Conservation (phyloP, 2,888 invertebrate species). For the Hypsopygia costalis region DNA sequence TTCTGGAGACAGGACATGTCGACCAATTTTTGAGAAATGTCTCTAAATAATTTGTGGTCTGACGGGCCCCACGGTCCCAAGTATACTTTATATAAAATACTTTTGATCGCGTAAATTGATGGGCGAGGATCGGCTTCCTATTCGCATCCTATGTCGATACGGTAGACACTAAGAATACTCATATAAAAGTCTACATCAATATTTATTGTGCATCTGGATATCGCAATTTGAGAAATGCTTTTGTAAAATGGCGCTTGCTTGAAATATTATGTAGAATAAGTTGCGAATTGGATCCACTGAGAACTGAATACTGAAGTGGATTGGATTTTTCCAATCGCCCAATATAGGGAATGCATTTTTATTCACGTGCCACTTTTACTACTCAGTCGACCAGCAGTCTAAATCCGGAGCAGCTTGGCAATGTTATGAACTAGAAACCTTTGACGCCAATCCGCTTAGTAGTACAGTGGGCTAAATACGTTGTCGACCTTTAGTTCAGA, state of each 20-base stretch:
- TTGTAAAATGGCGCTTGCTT: slow-evolving; percentile 1
- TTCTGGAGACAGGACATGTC: too few species aligned
- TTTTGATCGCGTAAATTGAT: too few species aligned
- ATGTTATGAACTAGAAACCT: background rate
- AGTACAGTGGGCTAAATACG: too few species aligned
- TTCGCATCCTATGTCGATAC: too few species aligned
- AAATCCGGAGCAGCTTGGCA: background rate
- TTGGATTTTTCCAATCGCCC: slow-evolving; percentile 3
- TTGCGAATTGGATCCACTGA: slow-evolving; percentile 2
- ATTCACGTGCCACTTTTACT: background rate
- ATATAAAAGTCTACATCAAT: background rate
- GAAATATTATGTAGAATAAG: slow-evolving; percentile 9
- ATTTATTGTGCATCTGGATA: background rate
- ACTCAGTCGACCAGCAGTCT: background rate
- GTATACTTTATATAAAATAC: too few species aligned
- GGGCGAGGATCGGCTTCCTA: too few species aligned
- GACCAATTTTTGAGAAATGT: too few species aligned
- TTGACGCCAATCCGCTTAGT: too few species aligned
- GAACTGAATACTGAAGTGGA: slow-evolving; percentile 5
- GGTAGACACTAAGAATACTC: too few species aligned
- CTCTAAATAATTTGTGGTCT: too few species aligned
- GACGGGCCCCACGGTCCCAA: too few species aligned
- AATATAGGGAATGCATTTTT: slow-evolving; percentile 6
- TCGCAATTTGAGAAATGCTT: background rate
- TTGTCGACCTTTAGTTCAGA: too few species aligned